These are phyloP conservation scores for Protodeltote pygarga DNA, from an alignment of 2,888 invertebrate genomes.

Conservation along the genomic window DNA sequence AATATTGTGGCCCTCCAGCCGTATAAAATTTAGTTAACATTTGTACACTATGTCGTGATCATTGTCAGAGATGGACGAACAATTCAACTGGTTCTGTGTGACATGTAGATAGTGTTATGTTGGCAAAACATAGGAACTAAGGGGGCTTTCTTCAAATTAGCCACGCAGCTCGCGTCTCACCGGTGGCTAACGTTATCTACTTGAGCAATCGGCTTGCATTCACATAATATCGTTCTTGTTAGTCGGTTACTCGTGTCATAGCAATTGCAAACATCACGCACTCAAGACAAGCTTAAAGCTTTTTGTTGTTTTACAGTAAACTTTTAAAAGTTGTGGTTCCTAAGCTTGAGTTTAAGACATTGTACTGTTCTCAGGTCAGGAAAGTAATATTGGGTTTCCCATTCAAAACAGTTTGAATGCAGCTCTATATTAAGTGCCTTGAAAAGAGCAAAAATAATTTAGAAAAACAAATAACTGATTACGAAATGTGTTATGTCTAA, in stretches of 20 bases:
- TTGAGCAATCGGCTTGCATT: slow-evolving; percentile 49
- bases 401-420: no score
- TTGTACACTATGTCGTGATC: slow-evolving; percentile 50
- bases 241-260: slow-evolving; percentile 35
- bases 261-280: slow-evolving; percentile 16
- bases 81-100: slow-evolving; percentile 50
- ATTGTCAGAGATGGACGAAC: slow-evolving; percentile 41
- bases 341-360: no score
- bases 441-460: no score
- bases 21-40: slow-evolving; percentile 20
- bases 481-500: no score
- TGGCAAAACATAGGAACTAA: slow-evolving; percentile 53
- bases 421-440: no score
- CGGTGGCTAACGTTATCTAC: slow-evolving; percentile 51
- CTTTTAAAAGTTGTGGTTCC: no score
- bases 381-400: no score
- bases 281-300: not conserved
- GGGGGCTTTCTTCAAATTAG: slow-evolving; percentile 61
- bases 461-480: no score
- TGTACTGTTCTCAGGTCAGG: no score
- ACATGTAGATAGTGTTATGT: slow-evolving; percentile 38
- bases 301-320: slow-evolving; percentile 1
- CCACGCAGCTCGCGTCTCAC: slow-evolving; percentile 55
- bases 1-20: slow-evolving; percentile 1
- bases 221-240: slow-evolving; percentile 43